These are phyloP conservation scores for Gryllus bimaculatus DNA, from an alignment of 1,140 invertebrate genomes.

Conservation along the genomic window DNA sequence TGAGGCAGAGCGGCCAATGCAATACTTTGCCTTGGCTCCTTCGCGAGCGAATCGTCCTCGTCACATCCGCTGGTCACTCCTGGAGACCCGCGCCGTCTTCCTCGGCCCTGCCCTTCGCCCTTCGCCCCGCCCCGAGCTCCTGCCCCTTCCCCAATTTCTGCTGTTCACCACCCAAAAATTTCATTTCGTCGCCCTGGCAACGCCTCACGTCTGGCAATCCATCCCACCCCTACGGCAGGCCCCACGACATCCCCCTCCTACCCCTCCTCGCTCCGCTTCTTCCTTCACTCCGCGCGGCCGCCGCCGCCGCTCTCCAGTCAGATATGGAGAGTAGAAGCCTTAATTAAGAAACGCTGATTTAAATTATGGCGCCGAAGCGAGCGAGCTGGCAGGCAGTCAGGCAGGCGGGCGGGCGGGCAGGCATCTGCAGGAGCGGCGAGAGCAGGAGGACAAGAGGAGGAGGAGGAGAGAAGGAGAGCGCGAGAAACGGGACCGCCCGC, in stretches of 20 bases:
- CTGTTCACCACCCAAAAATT: background rate
- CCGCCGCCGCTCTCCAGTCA: background rate
- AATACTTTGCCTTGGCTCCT: too few species aligned
- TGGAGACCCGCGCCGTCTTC: too few species aligned
- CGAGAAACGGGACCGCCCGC: background rate
- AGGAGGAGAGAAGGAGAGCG: background rate
- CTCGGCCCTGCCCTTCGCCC: too few species aligned
- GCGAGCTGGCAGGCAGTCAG: too few species aligned
- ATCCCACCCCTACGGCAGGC: background rate
- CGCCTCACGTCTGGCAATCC: background rate
- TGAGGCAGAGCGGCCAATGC: too few species aligned
- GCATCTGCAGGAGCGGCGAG: background rate
- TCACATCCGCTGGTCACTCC: too few species aligned
- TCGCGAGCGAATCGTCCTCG: too few species aligned
- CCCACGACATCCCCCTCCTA: too few species aligned
- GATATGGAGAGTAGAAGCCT: conserved; percentile 3
- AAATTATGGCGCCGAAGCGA: background rate
- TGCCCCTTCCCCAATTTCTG: background rate
- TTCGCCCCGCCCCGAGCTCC: too few species aligned
- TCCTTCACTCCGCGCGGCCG: background rate
- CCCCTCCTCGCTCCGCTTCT: background rate
- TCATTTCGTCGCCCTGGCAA: background rate
- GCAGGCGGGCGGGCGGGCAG: background rate
- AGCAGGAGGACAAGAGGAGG: too few species aligned
- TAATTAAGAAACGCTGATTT: conserved; percentile 5